Percentiles rank a stretch among this genome's conserved stretches.
Conservation (phyloP, 1,140 invertebrate species). For the Meloidogyne floridensis region DNA sequence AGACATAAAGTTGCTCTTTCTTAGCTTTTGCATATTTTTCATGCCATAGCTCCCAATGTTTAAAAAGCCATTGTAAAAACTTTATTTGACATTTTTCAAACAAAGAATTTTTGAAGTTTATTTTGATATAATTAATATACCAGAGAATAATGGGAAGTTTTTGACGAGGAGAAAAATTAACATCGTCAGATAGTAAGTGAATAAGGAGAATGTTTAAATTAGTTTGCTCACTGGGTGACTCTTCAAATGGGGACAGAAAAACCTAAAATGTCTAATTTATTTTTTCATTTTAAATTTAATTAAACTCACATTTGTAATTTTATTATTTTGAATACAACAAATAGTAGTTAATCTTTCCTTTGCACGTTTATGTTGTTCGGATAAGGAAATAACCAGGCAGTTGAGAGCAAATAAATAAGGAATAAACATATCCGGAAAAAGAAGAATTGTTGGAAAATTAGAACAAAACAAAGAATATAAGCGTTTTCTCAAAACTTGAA, state of each 20-base stretch:
- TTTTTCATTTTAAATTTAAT: too few relatives aligned
- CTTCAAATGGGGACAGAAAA: not conserved
- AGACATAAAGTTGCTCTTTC: conserved; percentile 13
- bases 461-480: not conserved
- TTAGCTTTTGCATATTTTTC: conserved; percentile 19
- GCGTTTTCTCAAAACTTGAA: not conserved
- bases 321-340: not conserved
- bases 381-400: conserved; percentile 9
- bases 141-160: conserved; percentile 2
- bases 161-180: not conserved
- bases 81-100: not conserved
- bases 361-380: conserved; percentile 12
- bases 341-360: not conserved
- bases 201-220: not conserved
- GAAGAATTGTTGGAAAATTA: not conserved
- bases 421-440: conserved; percentile 17
- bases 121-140: not conserved
- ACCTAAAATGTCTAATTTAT: not conserved
- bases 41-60: conserved; percentile 26
- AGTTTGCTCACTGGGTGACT: not conserved
- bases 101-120: not conserved
- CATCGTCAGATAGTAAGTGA: conserved; percentile 15
- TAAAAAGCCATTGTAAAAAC: conserved; percentile 16
- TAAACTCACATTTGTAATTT: not conserved
- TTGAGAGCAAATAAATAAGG: conserved; percentile 28